phyloP scores from a whole-genome alignment of 2,113 vertebrate species.

The Rhineura floridana region DNA sequence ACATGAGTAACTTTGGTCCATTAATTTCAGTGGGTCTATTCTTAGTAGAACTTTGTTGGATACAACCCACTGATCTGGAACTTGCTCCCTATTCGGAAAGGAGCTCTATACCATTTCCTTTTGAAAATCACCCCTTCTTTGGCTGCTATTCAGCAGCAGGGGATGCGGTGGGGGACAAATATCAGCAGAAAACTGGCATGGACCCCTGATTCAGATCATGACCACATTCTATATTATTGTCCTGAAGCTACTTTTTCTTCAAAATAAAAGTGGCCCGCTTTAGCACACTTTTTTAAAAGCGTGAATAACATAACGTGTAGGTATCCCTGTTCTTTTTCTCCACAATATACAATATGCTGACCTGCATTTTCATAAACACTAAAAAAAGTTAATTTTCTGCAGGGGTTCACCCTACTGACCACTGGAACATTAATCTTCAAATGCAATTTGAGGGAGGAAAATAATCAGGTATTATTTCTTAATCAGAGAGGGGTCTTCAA shows the following conservation, averaged over 20 bases:
- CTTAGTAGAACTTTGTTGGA: too few species aligned
- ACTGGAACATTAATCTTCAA: not conserved
- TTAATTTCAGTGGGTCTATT: too few species aligned
- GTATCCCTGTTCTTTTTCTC: not conserved
- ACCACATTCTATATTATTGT: too few species aligned
- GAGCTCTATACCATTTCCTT: too few species aligned
- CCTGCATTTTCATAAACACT: not conserved
- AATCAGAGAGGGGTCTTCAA: constrained; percentile 59
- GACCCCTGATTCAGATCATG: too few species aligned
- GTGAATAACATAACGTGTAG: not conserved
- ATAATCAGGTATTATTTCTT: constrained; percentile 58
- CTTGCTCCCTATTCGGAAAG: too few species aligned
- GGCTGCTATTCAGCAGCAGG: too few species aligned
- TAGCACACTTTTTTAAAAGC: not conserved
- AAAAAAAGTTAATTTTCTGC: not conserved
- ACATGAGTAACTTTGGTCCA: too few species aligned
- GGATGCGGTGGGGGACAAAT: too few species aligned
- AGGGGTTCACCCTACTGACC: not conserved
- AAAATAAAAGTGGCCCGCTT: not conserved
- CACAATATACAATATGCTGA: not conserved
- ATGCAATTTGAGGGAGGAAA: constrained; percentile 42
- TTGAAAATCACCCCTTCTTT: too few species aligned
- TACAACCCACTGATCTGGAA: too few species aligned
- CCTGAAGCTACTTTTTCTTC: not conserved
- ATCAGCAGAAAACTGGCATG: too few species aligned